Base-by-base conservation (phyloP, 1,140 invertebrate genomes). In the Brachionus angularis region DNA sequence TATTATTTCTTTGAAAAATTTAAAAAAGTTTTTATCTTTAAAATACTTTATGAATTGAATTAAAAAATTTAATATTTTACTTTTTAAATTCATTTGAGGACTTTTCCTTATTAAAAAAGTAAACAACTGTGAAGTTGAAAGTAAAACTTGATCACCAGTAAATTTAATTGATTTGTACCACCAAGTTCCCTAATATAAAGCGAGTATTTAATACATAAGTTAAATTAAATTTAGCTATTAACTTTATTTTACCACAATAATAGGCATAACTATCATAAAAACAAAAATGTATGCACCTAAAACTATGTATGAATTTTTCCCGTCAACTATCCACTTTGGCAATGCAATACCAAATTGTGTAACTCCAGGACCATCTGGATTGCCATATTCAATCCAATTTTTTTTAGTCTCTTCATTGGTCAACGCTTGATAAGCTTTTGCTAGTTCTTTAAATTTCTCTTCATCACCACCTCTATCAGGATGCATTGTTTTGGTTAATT, bases 271-370 rank as follows among this genome's bases (percentile, higher is more conserved):
- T 58, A 98, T 88, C 93, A 99, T 98, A 78, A 99, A 98, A 1
- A 98, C 88, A 44, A 98, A 83, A 18, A 88, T 93, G 84, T 99
- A 99, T 0, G 96, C 84, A 14, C 92, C 93, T 39, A 98, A 84
- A 7, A 97, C 94, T 91, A 92, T 96, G 34, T 98, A 87, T 74
- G 93, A 96, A 81, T 99, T 98, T 83, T 98, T 91, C 80, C 96
- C 95, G 78, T 98, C 94, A n/a, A 99, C 93, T 81, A 99, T 97
- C 96, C 96, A 99, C 62, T 95, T 97, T 18, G 96, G 96, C 46
- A 99, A 82, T 44, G 96, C 96, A 80, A 99, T 99, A 73, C 96
- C 96, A 86, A 98, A 98, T 55, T 58, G 46, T 10, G 50, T 64
- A 10, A 71, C 21, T 74, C 93, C 93, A 31, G 96, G 96, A 4